Conservation (phyloP, 2,797 vertebrate genomes). For the Emydoidea blandingii region DNA sequence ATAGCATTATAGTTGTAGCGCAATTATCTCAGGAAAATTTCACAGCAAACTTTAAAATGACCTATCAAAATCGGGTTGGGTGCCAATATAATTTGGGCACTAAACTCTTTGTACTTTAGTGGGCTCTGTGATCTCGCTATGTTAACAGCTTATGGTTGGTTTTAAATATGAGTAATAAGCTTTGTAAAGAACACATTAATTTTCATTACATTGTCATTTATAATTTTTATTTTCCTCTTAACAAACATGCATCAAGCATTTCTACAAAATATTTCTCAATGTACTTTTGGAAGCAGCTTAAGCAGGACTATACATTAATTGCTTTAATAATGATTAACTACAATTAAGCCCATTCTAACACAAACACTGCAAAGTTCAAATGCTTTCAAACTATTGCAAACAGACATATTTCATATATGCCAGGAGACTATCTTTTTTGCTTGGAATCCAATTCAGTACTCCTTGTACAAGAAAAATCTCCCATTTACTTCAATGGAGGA, state of each 20-base stretch:
- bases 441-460: background rate
- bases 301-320: background rate
- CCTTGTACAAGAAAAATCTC: background rate
- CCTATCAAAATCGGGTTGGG: background rate
- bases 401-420: background rate
- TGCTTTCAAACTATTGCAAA: background rate
- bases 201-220: background rate
- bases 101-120: background rate
- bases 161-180: background rate
- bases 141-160: background rate
- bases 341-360: background rate
- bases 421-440: background rate
- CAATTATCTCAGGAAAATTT: background rate
- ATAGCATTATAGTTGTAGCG: conserved; percentile 1
- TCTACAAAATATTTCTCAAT: background rate
- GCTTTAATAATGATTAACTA: background rate
- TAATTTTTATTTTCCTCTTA: background rate
- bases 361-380: background rate
- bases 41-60: conserved; percentile 25
- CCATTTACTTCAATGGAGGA: background rate
- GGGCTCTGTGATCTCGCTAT: background rate
- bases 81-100: background rate
- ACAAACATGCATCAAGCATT: background rate
- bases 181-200: background rate
- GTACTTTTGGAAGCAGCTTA: background rate